These are phyloP conservation scores for Scytalopus superciliaris DNA, from an alignment of 2,113 vertebrate genomes.

Conservation along the genomic window DNA sequence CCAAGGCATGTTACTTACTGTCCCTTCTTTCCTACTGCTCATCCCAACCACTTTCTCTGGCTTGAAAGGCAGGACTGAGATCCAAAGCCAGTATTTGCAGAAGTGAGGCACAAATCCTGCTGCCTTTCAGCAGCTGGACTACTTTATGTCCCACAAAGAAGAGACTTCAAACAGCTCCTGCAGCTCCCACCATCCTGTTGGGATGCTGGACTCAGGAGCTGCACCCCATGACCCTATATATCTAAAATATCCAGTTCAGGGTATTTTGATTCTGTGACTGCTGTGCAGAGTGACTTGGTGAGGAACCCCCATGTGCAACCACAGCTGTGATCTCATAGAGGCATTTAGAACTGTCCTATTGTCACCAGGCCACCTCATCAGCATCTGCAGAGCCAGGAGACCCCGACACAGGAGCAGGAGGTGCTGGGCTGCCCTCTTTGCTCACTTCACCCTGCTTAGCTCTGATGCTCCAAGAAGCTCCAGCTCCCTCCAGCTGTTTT, in stretches of 20 bases:
- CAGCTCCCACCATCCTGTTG: background rate
- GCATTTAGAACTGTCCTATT: background rate
- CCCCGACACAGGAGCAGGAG: background rate
- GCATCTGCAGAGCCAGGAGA: background rate
- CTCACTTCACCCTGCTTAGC: background rate
- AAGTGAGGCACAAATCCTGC: background rate
- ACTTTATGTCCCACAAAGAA: background rate
- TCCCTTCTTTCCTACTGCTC: background rate
- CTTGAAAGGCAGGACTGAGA: background rate
- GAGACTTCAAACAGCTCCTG: background rate
- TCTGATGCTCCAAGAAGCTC: background rate
- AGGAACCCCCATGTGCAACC: background rate
- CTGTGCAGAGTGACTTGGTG: background rate
- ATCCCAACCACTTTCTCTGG: background rate
- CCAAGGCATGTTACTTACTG: background rate
- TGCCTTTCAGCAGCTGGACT: background rate
- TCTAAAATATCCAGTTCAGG: fast-evolving
- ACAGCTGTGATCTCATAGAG: background rate
- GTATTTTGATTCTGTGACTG: background rate
- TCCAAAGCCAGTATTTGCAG: background rate
- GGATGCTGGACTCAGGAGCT: background rate
- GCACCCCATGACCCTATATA: fast-evolving
- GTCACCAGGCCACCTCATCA: background rate
- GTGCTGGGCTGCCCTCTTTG: background rate
- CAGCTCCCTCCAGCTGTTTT: background rate